Evolutionary conservation across 2,797 vertebrate species (phyloP).

Genomic region (Coracias cyanogaster): DNA sequence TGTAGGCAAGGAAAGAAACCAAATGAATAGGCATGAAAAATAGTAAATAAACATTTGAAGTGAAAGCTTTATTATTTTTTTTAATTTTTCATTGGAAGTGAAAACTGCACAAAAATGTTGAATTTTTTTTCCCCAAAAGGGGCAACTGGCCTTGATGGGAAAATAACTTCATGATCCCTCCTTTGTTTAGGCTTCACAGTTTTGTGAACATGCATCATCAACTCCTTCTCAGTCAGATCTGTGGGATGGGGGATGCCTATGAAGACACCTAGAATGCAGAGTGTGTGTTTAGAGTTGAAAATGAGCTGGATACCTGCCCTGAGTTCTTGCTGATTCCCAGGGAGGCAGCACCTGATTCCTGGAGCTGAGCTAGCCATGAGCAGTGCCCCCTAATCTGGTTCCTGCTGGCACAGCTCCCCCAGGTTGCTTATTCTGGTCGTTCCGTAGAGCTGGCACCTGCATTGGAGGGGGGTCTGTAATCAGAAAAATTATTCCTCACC

Average conservation of each 20-base stretch:
- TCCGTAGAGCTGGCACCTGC: neutral
- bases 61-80: neutral
- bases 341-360: neutral
- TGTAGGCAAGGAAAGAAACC: neutral
- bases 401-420: neutral
- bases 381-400: neutral
- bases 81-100: neutral
- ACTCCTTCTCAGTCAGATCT: neutral
- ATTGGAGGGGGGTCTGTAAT: neutral
- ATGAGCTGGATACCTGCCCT: neutral
- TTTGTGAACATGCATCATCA: neutral
- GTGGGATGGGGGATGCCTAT: neutral
- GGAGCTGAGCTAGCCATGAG: neutral
- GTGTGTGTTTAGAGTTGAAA: neutral
- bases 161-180: neutral
- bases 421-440: neutral
- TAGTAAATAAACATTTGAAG: neutral
- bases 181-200: neutral
- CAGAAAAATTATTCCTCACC: neutral
- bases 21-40: neutral
- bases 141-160: neutral
- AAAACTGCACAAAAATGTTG: neutral
- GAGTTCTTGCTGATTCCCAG: neutral
- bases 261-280: neutral
- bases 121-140: fast-evolving